Percentiles rank a stretch among this genome's conserved stretches.
phyloP scores from a whole-genome alignment of 2,888 invertebrate species.

The Conops quadrifasciatus region DNA sequence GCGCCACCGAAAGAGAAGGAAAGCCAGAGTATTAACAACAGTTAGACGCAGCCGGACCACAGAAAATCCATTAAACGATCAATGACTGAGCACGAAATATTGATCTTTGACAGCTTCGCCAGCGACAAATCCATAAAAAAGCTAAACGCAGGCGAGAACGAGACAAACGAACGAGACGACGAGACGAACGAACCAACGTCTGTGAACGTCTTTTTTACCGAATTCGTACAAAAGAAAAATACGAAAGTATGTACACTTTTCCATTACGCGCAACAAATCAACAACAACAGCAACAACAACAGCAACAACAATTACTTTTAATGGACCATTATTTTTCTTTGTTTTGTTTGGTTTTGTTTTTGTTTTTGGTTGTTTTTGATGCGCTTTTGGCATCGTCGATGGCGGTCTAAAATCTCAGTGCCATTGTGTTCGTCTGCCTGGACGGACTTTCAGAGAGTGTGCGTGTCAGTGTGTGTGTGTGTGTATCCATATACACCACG shows the following conservation, averaged over 20 bases:
- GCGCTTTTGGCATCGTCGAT: neutral
- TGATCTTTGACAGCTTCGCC: constrained; percentile 28
- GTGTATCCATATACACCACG: no score
- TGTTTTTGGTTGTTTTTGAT: no score
- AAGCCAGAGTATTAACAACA: neutral
- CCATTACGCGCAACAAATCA: neutral
- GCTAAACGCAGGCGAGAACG: neutral
- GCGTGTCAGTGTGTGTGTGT: no score
- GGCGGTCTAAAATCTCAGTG: neutral
- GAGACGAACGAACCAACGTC: neutral
- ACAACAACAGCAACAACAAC: constrained; percentile 10
- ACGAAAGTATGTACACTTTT: neutral
- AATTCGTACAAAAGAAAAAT: no score
- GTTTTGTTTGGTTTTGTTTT: no score
- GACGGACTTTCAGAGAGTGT: neutral
- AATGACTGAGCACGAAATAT: constrained; percentile 14
- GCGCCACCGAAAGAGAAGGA: neutral
- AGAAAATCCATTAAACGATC: constrained; percentile 31
- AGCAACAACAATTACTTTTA: neutral
- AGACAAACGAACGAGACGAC: neutral
- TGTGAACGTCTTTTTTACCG: no score
- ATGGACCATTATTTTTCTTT: neutral
- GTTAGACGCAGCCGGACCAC: constrained; percentile 1
- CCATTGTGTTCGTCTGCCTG: neutral
- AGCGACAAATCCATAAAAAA: constrained; percentile 20